Evolutionary conservation across 2,888 invertebrate species (phyloP), one percentile per base, ranked within the genome.

Genomic region (Congeria kusceri): DNA sequence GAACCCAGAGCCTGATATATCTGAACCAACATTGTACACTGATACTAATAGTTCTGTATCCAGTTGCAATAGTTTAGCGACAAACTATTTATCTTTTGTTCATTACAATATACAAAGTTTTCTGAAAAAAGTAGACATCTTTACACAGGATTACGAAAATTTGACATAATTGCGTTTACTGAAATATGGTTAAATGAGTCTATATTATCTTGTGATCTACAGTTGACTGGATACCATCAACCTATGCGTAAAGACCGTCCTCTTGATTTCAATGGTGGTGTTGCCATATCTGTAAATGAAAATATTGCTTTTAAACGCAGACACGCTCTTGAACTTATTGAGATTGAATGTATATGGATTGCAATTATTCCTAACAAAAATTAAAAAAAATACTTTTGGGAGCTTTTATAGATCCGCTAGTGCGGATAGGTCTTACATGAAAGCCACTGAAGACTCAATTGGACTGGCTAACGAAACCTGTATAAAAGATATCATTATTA

Each of bases 251-350:
- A 27, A 23, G 59, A 59, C 27, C 27, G 59, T 13, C 59, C 59
- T 20, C 13, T 5, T 9, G 29, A 29, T 1, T 11, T 7, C 18
- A 25, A 59, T 18, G 59, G 59, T 9, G 59, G 59, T 3, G 28
- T 59, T n/a, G 20, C n/a, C 9, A 28, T 59, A n/a, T 59, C 23
- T 23, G 46, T 63, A 9, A 63, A 63, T 32, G 63, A 63, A n/a
- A 23, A 5, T 1, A 20, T 63, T 27, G 25, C 39, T 27, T 39
- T 4, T 20, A 15, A 15, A 15, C 44, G 63, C 1, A 39, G 63
- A 63, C n/a, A 39, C 18, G 63, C 44, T 46, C 46, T 63, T 11
- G 20, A 63, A 27, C 25, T 27, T 11, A 27, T 3, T 46, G 20
- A 27, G 11, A 39, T 63, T 3, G 46, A 63, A 27, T 39, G 3